Conservation (phyloP, 2,797 vertebrate species). For the Lindbergichthys nudifrons region DNA sequence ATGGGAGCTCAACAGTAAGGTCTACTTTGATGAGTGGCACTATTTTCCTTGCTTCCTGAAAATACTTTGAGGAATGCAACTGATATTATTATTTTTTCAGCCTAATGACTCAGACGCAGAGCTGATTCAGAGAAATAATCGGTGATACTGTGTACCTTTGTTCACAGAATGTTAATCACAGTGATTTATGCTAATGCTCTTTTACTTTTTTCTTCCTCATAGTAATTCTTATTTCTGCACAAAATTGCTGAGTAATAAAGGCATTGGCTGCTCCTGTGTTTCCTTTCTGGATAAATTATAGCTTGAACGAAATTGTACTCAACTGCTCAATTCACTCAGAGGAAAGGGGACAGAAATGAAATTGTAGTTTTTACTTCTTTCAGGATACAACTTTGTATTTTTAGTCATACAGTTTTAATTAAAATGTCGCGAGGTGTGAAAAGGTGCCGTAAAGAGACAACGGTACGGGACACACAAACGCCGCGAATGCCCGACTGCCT, state of each 20-base stretch:
- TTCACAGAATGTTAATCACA: constrained; percentile 11
- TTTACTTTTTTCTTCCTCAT: constrained; percentile 1
- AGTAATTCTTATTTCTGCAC: constrained; percentile 4
- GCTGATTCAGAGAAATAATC: constrained; percentile 10
- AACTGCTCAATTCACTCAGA: background rate
- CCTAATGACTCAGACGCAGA: constrained; percentile 20
- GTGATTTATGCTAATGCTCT: constrained; percentile 21
- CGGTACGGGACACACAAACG: no score
- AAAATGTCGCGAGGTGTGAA: no score
- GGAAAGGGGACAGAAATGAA: background rate
- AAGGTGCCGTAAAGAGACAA: no score
- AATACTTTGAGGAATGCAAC: background rate
- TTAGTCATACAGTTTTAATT: background rate
- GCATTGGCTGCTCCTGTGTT: background rate
- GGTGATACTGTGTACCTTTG: constrained; percentile 7
- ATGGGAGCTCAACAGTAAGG: constrained; percentile 2
- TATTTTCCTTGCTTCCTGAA: background rate
- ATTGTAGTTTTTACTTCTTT: background rate
- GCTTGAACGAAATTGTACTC: background rate
- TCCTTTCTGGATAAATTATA: background rate
- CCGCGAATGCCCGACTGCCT: no score
- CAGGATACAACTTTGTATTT: background rate
- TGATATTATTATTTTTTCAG: constrained; percentile 11
- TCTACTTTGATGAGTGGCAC: background rate
- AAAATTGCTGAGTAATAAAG: constrained; percentile 18